Evolutionary conservation across 2,888 invertebrate species (phyloP).

Genomic region (Euproctis similis): DNA sequence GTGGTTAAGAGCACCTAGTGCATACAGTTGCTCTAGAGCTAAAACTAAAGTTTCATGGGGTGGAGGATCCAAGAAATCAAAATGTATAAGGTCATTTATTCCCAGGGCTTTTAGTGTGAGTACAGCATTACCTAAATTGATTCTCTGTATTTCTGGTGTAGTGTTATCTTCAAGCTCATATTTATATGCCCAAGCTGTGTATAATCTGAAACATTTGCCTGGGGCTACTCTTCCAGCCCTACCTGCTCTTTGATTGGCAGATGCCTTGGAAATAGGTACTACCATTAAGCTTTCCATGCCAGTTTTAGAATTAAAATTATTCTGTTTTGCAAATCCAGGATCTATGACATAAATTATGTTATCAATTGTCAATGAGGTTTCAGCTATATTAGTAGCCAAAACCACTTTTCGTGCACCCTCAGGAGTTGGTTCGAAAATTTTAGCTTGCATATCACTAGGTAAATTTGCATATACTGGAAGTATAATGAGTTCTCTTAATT

Average conservation of each 20-base stretch:
- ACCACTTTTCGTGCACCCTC: constrained; percentile 97
- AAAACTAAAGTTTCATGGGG: constrained; percentile 94
- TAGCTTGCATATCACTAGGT: constrained; percentile 99
- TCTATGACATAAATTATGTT: constrained; percentile 99
- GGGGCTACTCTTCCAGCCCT: constrained; percentile 96
- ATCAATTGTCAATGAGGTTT: constrained; percentile 98
- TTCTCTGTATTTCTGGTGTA: constrained; percentile 98
- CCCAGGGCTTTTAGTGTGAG: constrained; percentile 96
- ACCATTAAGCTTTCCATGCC: constrained; percentile 99
- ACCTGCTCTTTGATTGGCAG: constrained; percentile 98
- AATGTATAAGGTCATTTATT: constrained; percentile 97
- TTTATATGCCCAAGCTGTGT: constrained; percentile 99
- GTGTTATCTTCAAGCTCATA: constrained; percentile 99
- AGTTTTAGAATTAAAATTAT: constrained; percentile 97
- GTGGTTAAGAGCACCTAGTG: constrained; percentile 97
- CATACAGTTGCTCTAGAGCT: constrained; percentile 97
- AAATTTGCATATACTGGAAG: constrained; percentile 98
- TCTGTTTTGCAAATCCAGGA: constrained; percentile 99
- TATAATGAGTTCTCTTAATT: constrained; percentile 93
- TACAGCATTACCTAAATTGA: constrained; percentile 98
- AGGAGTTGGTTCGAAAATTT: constrained; percentile 98
- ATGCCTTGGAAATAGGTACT: constrained; percentile 98
- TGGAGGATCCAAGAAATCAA: constrained; percentile 98
- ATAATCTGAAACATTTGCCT: constrained; percentile 98
- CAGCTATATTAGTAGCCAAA: constrained; percentile 98